Evolutionary conservation across 2,888 invertebrate genomes (phyloP), one percentile per base, ranked within the genome.

Genomic region (Argyresthia goedartella): DNA sequence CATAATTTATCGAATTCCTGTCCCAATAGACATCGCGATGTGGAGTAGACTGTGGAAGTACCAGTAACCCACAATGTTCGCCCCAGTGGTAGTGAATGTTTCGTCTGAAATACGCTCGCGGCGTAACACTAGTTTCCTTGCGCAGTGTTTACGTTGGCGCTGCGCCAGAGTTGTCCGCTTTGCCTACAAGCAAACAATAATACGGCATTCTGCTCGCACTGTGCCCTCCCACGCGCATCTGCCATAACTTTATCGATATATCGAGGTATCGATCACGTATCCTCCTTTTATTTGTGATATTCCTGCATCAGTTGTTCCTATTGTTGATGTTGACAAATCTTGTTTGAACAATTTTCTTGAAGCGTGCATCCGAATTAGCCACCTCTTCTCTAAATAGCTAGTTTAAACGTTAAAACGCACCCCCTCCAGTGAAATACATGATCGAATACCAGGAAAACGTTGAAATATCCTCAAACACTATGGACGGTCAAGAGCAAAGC

Each of bases 111-210:
- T 77, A 81, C 84, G 82, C 82, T 76, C 84, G 85, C 84, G 85
- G 85, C 82, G 79, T 80, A 84, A 84, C 84, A 84, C 82, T 82
- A 85, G 84, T 84, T 86, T 81, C 85, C 85, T 81, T 84, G 84
- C 84, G 82, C 82, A 81, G 79, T 82, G 84, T 85, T 85, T 85
- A 79, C 76, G 64, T 85, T 86, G 85, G 85, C 82, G 52, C 55
- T 55, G 59, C 56, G 85, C 85, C 85, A 86, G 73, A 74, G 76
- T 74, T 81, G 79, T 80, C 77, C 69, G 73, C 76, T 75, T 69
- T 71, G 69, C 73, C 76, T 77, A 71, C 71, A 66, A 65, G 74
- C 72, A 73, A 79, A 77, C 76, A 71, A 70, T 74, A 75, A 69
- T 72, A 73, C 68, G 69, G 68, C 60, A 59, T 65, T 64, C 60